Percentiles rank a stretch among this genome's conserved stretches.
Conservation (phyloP, 1,140 invertebrate species). For the Leguminivora glycinivorella region DNA sequence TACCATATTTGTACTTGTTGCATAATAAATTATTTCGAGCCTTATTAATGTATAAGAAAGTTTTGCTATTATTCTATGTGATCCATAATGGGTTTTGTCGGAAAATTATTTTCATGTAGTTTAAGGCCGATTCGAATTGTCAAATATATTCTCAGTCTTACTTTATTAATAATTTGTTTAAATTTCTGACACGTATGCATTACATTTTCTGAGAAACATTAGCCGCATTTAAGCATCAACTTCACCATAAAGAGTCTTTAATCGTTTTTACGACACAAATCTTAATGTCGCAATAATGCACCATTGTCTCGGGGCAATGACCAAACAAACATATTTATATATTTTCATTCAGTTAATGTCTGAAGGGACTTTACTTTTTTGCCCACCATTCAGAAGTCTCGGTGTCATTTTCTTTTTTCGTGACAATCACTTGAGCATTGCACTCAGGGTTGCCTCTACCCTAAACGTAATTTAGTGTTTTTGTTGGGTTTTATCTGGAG, state of each 20-base stretch:
- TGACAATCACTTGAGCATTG: slow-evolving; percentile 44
- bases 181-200: neutral
- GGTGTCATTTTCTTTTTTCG: slow-evolving; percentile 30
- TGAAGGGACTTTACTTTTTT: slow-evolving; percentile 41
- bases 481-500: too few species aligned
- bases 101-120: too few species aligned
- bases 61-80: too few species aligned
- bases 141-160: too few species aligned
- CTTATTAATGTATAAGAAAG: too few species aligned
- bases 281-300: slow-evolving; percentile 18
- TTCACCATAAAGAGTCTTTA: neutral
- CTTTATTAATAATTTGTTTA: too few species aligned
- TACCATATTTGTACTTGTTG: neutral
- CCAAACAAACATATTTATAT: slow-evolving; percentile 41
- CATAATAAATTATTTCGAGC: too few species aligned
- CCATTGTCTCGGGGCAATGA: slow-evolving; percentile 29
- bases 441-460: slow-evolving; percentile 33
- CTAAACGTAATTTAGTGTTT: neutral
- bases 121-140: too few species aligned
- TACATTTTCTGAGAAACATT: neutral
- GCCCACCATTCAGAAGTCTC: slow-evolving; percentile 54
- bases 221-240: neutral
- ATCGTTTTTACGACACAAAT: slow-evolving; percentile 21
- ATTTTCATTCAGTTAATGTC: slow-evolving; percentile 47
- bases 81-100: too few species aligned